These are phyloP conservation scores for Glandiceps talaboti DNA, from an alignment of 53 echinoderm and acorn worm genomes.

Conservation along the genomic window DNA sequence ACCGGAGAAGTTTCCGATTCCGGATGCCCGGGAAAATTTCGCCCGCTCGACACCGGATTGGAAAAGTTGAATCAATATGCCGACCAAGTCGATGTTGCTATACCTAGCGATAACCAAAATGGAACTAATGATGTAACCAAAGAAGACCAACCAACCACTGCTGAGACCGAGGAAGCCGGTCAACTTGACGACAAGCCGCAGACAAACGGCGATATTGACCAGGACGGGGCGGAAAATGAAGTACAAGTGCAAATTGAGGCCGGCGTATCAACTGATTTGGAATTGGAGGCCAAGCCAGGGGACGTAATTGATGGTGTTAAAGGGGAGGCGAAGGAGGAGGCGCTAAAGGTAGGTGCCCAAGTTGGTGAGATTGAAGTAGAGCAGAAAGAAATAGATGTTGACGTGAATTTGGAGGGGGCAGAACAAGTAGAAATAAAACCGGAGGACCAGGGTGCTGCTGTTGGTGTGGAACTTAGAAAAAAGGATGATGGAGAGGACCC, in stretches of 20 bases:
- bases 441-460: background rate
- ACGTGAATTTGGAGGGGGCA: background rate
- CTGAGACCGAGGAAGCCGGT: background rate
- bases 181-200: background rate
- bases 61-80: background rate
- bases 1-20: background rate
- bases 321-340: background rate
- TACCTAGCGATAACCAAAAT: background rate
- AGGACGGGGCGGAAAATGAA: background rate
- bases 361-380: background rate
- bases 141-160: background rate
- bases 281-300: background rate
- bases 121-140: background rate
- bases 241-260: background rate
- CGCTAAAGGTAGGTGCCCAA: background rate
- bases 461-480: background rate
- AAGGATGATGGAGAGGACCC: background rate
- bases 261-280: background rate
- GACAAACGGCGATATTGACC: background rate
- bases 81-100: background rate
- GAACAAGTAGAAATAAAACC: background rate
- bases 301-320: background rate
- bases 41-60: background rate
- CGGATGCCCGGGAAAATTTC: background rate
- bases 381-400: background rate